These are phyloP conservation scores for Campoletis sonorensis DNA, from an alignment of 1,140 invertebrate genomes.

Conservation along the genomic window DNA sequence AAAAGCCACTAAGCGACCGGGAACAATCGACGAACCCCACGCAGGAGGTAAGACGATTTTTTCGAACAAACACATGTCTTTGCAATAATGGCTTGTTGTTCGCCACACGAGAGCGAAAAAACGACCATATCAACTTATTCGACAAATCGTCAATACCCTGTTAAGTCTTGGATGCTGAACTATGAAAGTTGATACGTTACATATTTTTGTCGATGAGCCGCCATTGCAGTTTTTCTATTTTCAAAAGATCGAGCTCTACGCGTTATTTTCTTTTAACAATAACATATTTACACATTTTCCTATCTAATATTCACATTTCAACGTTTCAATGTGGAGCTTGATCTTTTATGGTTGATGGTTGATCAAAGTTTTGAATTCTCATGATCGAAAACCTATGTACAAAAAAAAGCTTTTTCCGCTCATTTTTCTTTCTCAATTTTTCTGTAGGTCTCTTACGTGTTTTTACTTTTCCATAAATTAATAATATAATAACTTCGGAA, in stretches of 20 bases:
- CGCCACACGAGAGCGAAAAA: conserved; percentile 2
- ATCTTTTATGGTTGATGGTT: no score
- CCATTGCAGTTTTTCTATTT: neutral
- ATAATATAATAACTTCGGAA: no score
- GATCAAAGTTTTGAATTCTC: no score
- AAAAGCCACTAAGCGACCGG: conserved; percentile 62
- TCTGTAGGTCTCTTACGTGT: no score
- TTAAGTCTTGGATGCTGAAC: conserved; percentile 58
- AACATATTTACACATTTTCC: conserved; percentile 60
- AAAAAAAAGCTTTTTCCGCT: no score
- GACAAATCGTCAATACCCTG: conserved; percentile 61
- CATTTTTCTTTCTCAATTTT: no score
- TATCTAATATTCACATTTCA: conserved; percentile 65
- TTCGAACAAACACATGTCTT: conserved; percentile 57
- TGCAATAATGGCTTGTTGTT: neutral
- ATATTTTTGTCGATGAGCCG: neutral
- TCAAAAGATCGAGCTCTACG: conserved; percentile 54
- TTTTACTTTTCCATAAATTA: no score
- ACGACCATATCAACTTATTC: conserved; percentile 27
- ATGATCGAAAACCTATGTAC: no score
- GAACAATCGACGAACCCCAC: conserved; percentile 63
- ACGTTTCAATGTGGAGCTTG: conserved; percentile 50
- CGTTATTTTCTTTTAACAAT: conserved; percentile 43
- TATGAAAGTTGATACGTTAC: conserved; percentile 41
- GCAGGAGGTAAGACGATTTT: conserved; percentile 56